Base-by-base conservation (phyloP, 2,113 vertebrate species). In the Barbus barbus region DNA sequence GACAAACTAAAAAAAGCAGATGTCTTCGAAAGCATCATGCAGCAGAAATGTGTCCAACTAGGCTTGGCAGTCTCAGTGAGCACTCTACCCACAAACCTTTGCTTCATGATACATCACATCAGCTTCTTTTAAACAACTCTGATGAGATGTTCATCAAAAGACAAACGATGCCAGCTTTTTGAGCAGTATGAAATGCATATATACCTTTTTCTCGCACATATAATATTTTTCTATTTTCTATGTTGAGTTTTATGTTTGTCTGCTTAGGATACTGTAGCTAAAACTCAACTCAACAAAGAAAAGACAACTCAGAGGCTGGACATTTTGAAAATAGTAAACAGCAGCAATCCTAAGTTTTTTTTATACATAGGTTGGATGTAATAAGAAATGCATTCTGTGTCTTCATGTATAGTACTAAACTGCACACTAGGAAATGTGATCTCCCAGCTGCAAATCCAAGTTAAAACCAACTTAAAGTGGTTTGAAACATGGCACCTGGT, bases 61-160 rank as follows among this genome's bases (percentile, higher is more conserved):
- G 94, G 95, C 90, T 96, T 96, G 93, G 95, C 96, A 97, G 96
- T 96, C 96, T 96, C 92, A 89, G 75, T 83, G 58, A 91, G 88
- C 58, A 26, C 83, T 71, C 86, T 67, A 63, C 48, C 41, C 77
- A 71, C 20, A 20, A 90, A 77, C 83, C 83, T 53, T 88, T 78
- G 77, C 60, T 22, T 33, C 82, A 60, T 56, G 81, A 86, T 18
- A 81, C 26, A 16, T 65, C 46, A 58, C 16, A 60, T 67, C 16
- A 69, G 28, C 41, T 46, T 67, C 72, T 63, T 36, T 56, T 24
- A 22, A 44, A 61, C 28, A 60, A 18, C 14, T 22, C 74, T 82
- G 46, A 33, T 71, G 18, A 48, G 24, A 79, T 9, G 33, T 31
- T 53, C 22, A 36, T 82, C 46, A 82, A 28, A 69, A 71, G 8